These are phyloP conservation scores for Synergus itoensis DNA, from an alignment of 2,888 invertebrate genomes.

Conservation along the genomic window DNA sequence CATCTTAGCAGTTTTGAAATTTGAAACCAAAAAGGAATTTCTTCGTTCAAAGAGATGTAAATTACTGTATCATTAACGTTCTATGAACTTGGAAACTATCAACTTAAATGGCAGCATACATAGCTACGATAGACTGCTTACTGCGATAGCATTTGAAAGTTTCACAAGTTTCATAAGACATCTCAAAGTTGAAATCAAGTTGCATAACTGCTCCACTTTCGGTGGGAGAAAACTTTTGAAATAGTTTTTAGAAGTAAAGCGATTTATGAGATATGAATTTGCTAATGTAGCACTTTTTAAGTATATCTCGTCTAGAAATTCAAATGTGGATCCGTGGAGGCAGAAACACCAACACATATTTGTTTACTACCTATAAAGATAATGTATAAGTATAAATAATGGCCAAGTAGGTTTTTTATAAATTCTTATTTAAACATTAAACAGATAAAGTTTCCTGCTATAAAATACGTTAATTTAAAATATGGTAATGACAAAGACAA, in stretches of 20 bases:
- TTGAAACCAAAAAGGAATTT: background rate
- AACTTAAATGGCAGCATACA: background rate
- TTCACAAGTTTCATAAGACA: background rate
- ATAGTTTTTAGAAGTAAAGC: background rate
- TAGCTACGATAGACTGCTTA: background rate
- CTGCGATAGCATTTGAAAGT: background rate
- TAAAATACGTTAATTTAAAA: conserved; percentile 19
- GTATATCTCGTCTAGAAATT: too few relatives aligned
- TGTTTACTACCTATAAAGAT: too few relatives aligned
- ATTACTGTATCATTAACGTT: background rate
- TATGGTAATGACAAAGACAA: conserved; percentile 21
- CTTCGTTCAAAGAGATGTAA: background rate
- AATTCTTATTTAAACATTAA: too few relatives aligned
- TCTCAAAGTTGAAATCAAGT: background rate
- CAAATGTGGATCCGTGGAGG: too few relatives aligned
- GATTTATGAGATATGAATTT: background rate
- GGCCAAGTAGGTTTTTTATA: too few relatives aligned
- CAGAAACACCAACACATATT: too few relatives aligned
- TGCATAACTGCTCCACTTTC: background rate
- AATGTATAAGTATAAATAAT: too few relatives aligned
- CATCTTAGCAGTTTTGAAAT: background rate
- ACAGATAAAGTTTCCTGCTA: background rate
- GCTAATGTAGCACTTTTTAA: background rate
- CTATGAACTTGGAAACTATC: background rate
- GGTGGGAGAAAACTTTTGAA: background rate